Evolutionary conservation across 2,113 vertebrate genomes (phyloP).

Genomic region (Myodes glareolus): DNA sequence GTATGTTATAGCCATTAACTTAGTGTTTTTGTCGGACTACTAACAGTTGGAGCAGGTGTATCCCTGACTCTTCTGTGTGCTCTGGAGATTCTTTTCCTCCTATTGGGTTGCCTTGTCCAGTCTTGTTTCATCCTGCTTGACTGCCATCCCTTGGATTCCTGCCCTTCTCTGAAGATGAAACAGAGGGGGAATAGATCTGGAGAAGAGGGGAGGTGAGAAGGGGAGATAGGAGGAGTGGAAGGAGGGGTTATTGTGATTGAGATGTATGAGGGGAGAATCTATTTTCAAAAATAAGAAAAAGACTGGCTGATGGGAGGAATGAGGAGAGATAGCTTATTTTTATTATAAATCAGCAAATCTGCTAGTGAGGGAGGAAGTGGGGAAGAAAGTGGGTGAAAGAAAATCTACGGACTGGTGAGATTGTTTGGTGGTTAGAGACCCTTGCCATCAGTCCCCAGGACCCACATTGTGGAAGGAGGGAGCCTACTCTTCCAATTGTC

Average conservation of each 20-base stretch:
- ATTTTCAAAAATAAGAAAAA: background rate
- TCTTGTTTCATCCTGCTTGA: background rate
- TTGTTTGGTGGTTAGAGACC: background rate
- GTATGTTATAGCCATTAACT: background rate
- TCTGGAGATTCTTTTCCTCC: background rate
- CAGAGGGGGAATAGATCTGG: background rate
- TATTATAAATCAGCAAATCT: background rate
- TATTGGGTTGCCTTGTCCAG: background rate
- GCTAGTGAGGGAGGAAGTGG: background rate
- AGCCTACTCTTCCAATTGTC: background rate
- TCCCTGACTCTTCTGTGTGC: background rate
- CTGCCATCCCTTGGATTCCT: background rate
- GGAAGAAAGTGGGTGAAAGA: background rate
- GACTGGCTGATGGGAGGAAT: background rate
- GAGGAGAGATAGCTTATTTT: background rate
- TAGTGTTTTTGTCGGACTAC: background rate
- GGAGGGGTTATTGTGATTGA: background rate
- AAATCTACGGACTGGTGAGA: background rate
- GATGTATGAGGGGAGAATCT: background rate
- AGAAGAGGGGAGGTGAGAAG: background rate
- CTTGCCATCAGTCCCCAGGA: background rate
- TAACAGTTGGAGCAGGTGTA: background rate
- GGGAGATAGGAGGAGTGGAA: background rate
- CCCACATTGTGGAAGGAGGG: background rate
- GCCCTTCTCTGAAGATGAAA: background rate